Base-by-base conservation (phyloP, 2,113 vertebrate species). In the Scortum barcoo region DNA sequence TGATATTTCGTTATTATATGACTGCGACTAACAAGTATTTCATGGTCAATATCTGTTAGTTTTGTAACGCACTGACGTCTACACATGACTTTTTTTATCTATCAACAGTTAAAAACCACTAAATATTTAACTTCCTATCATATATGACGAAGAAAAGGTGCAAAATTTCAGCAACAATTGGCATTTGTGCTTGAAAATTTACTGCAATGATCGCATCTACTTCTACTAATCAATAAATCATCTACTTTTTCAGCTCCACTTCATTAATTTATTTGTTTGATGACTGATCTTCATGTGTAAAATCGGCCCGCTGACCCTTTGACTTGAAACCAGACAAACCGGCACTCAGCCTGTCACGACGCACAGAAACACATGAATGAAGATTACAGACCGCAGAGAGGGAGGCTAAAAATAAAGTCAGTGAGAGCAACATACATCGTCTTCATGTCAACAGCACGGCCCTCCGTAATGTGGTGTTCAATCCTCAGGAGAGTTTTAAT, bases 401-500 rank as follows among this genome's bases (percentile, higher is more conserved):
- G 19, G 36, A 58, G 38, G 44, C n/a, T 60, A 2, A 14, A 38
- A 48, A 56, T 0, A 10, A 7, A 26, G 40, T 61, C 72, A 67
- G 80, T 84, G 62, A 42, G 10, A 44, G 14, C 2, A 20, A 30
- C 40, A 50, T 70, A 30, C 1, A 72, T 77, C 76, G 62, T 50
- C 50, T 62, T 86, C 70, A 66, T 36, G 72, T 78, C 66, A 48
- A 10, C 66, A 60, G 19, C 33, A 69, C n/a, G 51, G 11, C 4
- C 8, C 28, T 36, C 24, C 38, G 4, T 28, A 56, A 79, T 57
- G 44, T 14, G 24, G 40, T 1, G 48, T 6, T 60, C 40, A 0
- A 48, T 51, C 78, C 83, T 76, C 76, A 16, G 40, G 72, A 53
- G 72, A 4, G 42, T 30, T n/a, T 72, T 79, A 83, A 19, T 70